phyloP scores from a whole-genome alignment of 37 sponge, comb jelly and placozoan genomes.

The Tethya wilhelma region DNA sequence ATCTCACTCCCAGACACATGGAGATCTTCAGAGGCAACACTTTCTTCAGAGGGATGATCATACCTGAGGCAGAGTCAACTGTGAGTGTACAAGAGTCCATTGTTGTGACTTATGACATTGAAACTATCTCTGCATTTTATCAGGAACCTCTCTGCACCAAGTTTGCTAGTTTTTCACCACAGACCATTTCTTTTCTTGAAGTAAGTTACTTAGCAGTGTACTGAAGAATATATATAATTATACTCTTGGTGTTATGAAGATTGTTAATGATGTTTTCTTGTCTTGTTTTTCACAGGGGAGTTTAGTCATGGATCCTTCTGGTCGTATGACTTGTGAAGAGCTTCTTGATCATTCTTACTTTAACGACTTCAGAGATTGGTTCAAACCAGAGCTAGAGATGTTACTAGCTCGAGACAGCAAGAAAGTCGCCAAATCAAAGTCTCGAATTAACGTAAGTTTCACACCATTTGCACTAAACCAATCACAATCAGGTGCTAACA shows the following conservation, averaged over 20 bases:
- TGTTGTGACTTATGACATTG: background rate
- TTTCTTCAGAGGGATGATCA: conserved; percentile 83
- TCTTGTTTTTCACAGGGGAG: conserved; percentile 60
- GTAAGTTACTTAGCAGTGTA: conserved; percentile 27
- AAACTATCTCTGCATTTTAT: background rate
- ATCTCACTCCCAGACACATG: conserved; percentile 90
- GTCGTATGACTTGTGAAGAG: conserved; percentile 87
- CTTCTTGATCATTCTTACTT: conserved; percentile 93
- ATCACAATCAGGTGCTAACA: no score
- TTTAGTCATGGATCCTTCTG: conserved; percentile 89
- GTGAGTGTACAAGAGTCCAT: conserved; percentile 27
- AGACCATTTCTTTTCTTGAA: conserved; percentile 84
- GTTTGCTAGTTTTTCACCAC: conserved; percentile 58
- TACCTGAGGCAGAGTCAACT: conserved; percentile 77
- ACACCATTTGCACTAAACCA: background rate
- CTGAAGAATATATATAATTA: background rate
- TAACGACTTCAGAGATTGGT: conserved; percentile 93
- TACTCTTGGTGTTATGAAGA: background rate
- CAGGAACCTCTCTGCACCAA: conserved; percentile 78
- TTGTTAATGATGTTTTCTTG: conserved; percentile 6
- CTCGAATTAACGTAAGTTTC: conserved; percentile 49
- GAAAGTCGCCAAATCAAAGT: conserved; percentile 76
- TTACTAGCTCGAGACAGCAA: conserved; percentile 75
- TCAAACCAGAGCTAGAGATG: conserved; percentile 90
- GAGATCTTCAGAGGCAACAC: conserved; percentile 84